phyloP scores from a whole-genome alignment of 1,140 invertebrate species.

The Pantala flavescens region DNA sequence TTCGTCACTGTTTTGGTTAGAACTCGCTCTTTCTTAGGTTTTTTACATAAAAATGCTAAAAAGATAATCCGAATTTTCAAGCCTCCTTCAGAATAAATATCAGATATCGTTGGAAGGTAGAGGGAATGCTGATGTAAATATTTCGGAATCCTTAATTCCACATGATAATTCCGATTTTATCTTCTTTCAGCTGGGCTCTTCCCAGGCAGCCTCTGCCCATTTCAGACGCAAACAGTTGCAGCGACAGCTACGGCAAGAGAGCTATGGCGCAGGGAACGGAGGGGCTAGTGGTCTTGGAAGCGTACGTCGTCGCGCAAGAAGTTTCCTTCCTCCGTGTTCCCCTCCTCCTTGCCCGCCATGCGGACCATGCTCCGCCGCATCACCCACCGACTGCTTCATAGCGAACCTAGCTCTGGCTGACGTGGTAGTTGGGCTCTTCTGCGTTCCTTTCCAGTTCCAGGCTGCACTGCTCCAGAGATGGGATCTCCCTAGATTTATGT shows the following conservation, averaged over 20 bases:
- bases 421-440: constrained; percentile 65
- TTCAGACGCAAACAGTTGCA: not conserved
- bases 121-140: too few species aligned
- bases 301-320: not conserved
- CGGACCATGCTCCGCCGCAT: not conserved
- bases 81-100: too few species aligned
- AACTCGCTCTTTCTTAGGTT: too few species aligned
- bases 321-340: not conserved
- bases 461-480: constrained; percentile 67
- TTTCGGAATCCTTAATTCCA: too few species aligned
- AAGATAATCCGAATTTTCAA: too few species aligned
- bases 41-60: too few species aligned
- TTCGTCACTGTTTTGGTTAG: too few species aligned
- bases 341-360: not conserved
- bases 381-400: constrained; percentile 63
- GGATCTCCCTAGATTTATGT: constrained; percentile 75
- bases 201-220: not conserved
- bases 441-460: constrained; percentile 76
- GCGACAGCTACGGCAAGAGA: not conserved
- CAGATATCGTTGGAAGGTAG: too few species aligned
- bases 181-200: not conserved
- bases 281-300: not conserved
- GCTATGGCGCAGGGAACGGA: not conserved
- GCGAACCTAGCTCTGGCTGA: constrained; percentile 67
- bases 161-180: not conserved